These are phyloP conservation scores for Mustelus asterias DNA, from an alignment of 2,113 vertebrate species.

Conservation along the genomic window DNA sequence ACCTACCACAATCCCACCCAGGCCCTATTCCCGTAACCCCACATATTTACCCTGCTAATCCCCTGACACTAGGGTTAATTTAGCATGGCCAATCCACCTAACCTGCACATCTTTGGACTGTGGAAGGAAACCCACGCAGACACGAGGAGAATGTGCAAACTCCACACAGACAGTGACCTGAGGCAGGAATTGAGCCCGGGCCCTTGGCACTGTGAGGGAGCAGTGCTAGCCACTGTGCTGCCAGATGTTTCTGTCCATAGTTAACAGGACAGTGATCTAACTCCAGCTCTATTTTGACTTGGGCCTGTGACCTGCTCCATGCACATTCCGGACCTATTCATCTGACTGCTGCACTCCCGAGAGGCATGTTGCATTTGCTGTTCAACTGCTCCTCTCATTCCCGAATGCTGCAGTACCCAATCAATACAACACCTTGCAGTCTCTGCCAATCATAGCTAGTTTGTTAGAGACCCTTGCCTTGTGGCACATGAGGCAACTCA, in stretches of 20 bases:
- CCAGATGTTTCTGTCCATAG: neutral
- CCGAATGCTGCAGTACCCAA: neutral
- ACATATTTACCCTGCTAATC: too few relatives aligned
- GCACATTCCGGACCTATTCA: neutral
- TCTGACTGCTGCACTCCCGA: neutral
- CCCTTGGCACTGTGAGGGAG: too few relatives aligned
- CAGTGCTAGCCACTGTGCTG: too few relatives aligned
- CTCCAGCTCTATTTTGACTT: neutral
- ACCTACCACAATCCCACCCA: too few relatives aligned
- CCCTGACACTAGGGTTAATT: too few relatives aligned
- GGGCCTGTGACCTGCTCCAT: neutral
- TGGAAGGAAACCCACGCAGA: too few relatives aligned
- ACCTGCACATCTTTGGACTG: too few relatives aligned
- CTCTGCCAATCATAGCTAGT: neutral
- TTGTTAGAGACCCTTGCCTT: neutral
- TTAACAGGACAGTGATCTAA: neutral
- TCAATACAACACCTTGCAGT: neutral
- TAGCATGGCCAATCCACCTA: too few relatives aligned
- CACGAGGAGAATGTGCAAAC: too few relatives aligned
- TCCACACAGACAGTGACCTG: too few relatives aligned
- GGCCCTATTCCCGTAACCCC: too few relatives aligned
- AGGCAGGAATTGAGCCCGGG: too few relatives aligned
- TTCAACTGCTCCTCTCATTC: neutral
- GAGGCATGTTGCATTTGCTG: neutral
- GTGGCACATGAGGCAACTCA: neutral